phyloP scores from a whole-genome alignment of 2,888 invertebrate genomes.

The Pherbina coryleti region DNA sequence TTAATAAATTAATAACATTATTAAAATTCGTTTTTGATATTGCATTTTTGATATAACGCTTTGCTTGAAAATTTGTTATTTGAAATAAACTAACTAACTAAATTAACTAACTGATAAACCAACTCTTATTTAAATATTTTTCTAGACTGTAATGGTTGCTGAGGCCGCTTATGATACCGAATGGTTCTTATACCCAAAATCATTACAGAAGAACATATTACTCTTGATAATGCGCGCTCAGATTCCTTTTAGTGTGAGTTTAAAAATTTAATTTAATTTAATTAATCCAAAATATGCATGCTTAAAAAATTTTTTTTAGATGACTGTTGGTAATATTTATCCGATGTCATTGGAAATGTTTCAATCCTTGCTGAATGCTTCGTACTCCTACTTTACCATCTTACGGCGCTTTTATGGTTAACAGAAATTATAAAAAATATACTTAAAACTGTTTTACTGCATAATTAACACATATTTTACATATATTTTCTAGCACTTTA shows the following conservation, averaged over 20 bases:
- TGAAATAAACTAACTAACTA: no score
- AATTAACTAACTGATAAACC: no score
- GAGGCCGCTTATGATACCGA: conserved; percentile 45
- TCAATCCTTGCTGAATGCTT: conserved; percentile 45
- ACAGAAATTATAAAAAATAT: not conserved
- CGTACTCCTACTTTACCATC: conserved; percentile 50
- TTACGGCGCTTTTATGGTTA: conserved; percentile 21
- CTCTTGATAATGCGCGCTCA: conserved; percentile 50
- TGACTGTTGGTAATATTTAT: conserved; percentile 47
- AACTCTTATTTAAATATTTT: not conserved
- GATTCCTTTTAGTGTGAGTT: conserved; percentile 46
- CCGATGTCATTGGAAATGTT: conserved; percentile 50
- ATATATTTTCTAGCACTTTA: no score
- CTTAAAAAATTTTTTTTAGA: conserved; percentile 34
- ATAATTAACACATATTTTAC: no score
- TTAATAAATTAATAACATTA: no score
- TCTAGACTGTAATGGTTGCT: conserved; percentile 43
- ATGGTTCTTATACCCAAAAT: conserved; percentile 44
- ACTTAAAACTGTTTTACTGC: not conserved
- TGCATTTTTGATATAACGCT: no score
- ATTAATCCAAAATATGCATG: not conserved
- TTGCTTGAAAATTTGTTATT: no score
- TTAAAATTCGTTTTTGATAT: no score
- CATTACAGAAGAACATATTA: conserved; percentile 44
- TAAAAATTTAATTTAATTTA: not conserved